Evolutionary conservation across 2,797 vertebrate genomes (phyloP), one percentile per base, ranked within the genome.

Genomic region (Steatocranus sp.): DNA sequence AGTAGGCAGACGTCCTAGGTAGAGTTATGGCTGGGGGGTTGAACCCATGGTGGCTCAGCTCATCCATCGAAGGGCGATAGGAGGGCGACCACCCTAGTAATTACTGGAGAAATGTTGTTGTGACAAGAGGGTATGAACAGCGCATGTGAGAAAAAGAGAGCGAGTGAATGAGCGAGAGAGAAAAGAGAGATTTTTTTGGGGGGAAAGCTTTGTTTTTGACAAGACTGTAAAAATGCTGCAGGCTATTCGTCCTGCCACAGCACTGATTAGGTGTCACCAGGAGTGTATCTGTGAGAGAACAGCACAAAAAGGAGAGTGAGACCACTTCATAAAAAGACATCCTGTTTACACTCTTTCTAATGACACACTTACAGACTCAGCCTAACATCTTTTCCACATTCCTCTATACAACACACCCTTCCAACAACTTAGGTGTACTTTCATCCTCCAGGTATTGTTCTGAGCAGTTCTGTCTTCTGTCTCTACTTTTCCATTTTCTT

Each of bases 41-140:
- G 88, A 95, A 95, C 94, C 92, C 91, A 89, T 89, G 92, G 91
- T 92, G 89, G 90, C 92, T 90, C 73, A 85, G 88, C 90, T 94
- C 94, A 96, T 97, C 95, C 95, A 94, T 97, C 95, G 91, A 89
- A 85, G 90, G 92, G 86, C 91, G 93, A 94, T 93, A 94, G 94
- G 93, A 94, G 93, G 93, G 93, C 87, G 89, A 91, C 93, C 91
- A 92, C 94, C 93, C 74, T 93, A 93, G 94, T 97, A 96, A 97
- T 96, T 97, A 95, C 96, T 94, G 92, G 91, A 91, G 95, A 96
- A 95, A 93, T 95, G 93, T 91, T 96, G 79, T 95, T 97, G 96
- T 96, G 94, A 96, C 94, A 96, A 93, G 92, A 90, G 83, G 75
- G 91, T 86, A 88, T 81, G 88, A 86, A 87, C 86, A 68, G 78